These are phyloP conservation scores for Elachura formosa DNA, from an alignment of 2,113 vertebrate species.

Conservation along the genomic window DNA sequence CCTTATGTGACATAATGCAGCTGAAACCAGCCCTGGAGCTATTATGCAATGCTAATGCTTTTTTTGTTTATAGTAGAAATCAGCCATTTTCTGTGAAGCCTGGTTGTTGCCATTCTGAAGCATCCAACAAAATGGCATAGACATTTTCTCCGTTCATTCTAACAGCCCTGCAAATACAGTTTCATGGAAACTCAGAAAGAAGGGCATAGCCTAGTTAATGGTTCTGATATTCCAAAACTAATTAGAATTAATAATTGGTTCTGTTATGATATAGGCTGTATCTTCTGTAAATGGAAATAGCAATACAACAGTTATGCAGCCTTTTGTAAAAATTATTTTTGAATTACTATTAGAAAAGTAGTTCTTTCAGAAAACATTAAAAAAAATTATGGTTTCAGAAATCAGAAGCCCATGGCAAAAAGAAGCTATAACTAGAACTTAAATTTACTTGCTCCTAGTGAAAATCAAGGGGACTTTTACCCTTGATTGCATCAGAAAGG, in stretches of 20 bases:
- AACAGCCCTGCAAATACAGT: not conserved
- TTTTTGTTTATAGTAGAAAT: slow-evolving; percentile 34
- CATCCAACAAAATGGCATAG: not conserved
- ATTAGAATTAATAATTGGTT: not conserved
- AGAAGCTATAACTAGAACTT: not conserved
- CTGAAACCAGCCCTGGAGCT: slow-evolving; percentile 47
- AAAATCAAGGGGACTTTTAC: not conserved
- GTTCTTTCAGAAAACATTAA: not conserved
- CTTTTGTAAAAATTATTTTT: not conserved
- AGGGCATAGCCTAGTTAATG: not conserved
- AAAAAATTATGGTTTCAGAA: no score
- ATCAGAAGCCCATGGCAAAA: not conserved
- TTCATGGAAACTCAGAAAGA: not conserved
- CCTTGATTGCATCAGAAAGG: not conserved
- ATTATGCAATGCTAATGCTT: slow-evolving; percentile 47
- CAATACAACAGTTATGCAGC: not conserved
- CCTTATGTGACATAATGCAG: slow-evolving; percentile 42
- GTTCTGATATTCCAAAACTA: not conserved
- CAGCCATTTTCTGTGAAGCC: slow-evolving; percentile 18
- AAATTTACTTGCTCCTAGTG: not conserved
- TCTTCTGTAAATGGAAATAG: not conserved
- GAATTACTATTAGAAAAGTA: not conserved
- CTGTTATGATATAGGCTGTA: not conserved
- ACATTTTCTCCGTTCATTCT: not conserved
- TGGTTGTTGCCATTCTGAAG: not conserved